Evolutionary conservation across 2,113 vertebrate species (phyloP), one percentile per base, ranked within the genome.

Genomic region (Steatornis caripensis): DNA sequence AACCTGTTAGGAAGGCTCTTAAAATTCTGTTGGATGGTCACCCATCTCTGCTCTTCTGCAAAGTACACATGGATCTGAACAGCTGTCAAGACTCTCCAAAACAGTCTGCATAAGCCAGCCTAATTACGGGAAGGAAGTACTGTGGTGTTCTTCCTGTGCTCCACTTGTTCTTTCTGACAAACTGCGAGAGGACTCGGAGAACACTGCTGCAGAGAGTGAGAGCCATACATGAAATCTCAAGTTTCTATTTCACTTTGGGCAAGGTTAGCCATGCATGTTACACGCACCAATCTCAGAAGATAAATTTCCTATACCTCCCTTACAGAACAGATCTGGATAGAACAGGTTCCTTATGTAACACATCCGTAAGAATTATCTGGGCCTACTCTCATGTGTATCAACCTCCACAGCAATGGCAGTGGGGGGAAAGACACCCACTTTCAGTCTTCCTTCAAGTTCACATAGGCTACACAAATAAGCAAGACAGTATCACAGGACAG

Each of bases 341-440:
- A n/a, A 61, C 34, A 79, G 8, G 15, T 2, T 49, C 27, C 11
- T 46, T 6, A 68, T 1, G 0, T 3, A 53, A n/a, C 3, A 65
- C 2, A 61, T n/a, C 20, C 11, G 4, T 17, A 84, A 34, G 8
- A 48, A 62, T 49, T 46, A 53, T 9, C 26, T 46, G 46, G 20
- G 32, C 20, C 26, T 58, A 14, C 36, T 54, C 13, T 27, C 37
- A 41, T 12, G 20, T 57, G 17, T 29, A 57, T 9, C 9, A 84
- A 41, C 46, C 30, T 70, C 45, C 23, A 43, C 12, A 46, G 51
- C 32, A 84, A 2, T 4, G n/a, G 30, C 13, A 51, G 22, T 3
- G 9, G 14, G 8, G 7, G 11, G 6, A 32, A 54, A 53, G 32
- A 49, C 5, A 65, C 1, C 8, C 4, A 4, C 12, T 39, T 51